Conservation (phyloP, 2,797 vertebrate species). For the Danio aesculapii region DNA sequence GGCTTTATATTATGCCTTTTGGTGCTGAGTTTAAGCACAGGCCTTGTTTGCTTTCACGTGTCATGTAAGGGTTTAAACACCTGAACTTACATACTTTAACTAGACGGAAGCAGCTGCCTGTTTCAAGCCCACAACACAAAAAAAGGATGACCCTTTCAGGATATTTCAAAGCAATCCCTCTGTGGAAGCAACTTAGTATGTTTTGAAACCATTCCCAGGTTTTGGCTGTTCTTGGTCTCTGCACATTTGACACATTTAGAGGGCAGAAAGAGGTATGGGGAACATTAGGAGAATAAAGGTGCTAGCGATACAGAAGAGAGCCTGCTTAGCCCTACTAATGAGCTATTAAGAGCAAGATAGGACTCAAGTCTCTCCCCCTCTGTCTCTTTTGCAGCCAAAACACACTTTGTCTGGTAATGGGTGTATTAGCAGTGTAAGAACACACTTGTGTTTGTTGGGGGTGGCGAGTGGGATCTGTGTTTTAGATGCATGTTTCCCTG, state of each 20-base stretch:
- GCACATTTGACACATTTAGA: slow-evolving; percentile 20
- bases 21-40: background rate
- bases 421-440: slow-evolving; percentile 19
- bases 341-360: slow-evolving; percentile 55
- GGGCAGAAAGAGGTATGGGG: slow-evolving; percentile 61
- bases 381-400: slow-evolving; percentile 38
- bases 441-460: background rate
- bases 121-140: background rate
- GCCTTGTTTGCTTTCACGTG: slow-evolving; percentile 13
- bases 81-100: slow-evolving; percentile 13
- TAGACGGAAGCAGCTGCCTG: slow-evolving; percentile 22
- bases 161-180: slow-evolving; percentile 34
- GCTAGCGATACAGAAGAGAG: slow-evolving; percentile 58
- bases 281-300: slow-evolving; percentile 66
- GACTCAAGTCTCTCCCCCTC: slow-evolving; percentile 48
- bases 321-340: slow-evolving; percentile 60
- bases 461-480: background rate
- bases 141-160: slow-evolving; percentile 18
- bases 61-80: background rate
- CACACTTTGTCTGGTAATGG: slow-evolving; percentile 40
- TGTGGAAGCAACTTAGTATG: slow-evolving; percentile 12
- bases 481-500: slow-evolving; percentile 3
- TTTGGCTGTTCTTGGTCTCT: slow-evolving; percentile 20
- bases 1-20: background rate
- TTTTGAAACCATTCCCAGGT: slow-evolving; percentile 22